Base-by-base conservation (phyloP, 2,113 vertebrate species). In the Mustela nigripes region DNA sequence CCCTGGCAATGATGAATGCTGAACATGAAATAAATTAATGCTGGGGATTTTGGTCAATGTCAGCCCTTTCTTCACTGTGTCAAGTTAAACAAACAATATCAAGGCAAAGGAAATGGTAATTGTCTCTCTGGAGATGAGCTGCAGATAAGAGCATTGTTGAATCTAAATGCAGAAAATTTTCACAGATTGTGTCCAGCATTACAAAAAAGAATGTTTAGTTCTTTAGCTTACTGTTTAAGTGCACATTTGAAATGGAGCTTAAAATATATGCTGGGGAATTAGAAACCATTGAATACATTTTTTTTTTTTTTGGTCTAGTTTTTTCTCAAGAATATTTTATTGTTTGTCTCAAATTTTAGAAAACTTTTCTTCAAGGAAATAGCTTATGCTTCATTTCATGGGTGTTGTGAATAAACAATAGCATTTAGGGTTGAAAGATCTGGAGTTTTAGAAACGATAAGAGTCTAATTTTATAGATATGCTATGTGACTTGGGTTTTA, bases 51-150 rank as follows among this genome's bases (percentile, higher is more conserved):
- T 99, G 99, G 99, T 99, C 99, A 99, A 99, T 99, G 99, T 99
- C 99, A 99, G 99, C 99, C 99, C 99, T 99, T 99, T 99, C 99
- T 99, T 99, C 99, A 99, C 99, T 98, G 99, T 99, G 99, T 99
- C 99, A 99, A 99, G 99, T 99, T 99, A 99, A 99, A 99, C 99
- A 99, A 99, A 99, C 99, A 99, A 99, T 99, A 99, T 99, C 99
- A 99, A 99, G 99, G 99, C 98, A 99, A 98, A 99, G 99, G 98
- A 99, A 99, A 99, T 99, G 99, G 99, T 99, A 99, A 99, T 99
- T 99, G 99, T 99, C 99, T 99, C 99, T 99, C 99, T 98, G 89
- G 99, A 99, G 99, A 99, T 99, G 99, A 99, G 98, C 98, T 98
- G 98, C 92, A 98, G 99, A 99, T 99, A 99, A 99, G 98, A 98